These are phyloP conservation scores for Scylla paramamosain DNA, from an alignment of 1,140 invertebrate species.

Conservation along the genomic window DNA sequence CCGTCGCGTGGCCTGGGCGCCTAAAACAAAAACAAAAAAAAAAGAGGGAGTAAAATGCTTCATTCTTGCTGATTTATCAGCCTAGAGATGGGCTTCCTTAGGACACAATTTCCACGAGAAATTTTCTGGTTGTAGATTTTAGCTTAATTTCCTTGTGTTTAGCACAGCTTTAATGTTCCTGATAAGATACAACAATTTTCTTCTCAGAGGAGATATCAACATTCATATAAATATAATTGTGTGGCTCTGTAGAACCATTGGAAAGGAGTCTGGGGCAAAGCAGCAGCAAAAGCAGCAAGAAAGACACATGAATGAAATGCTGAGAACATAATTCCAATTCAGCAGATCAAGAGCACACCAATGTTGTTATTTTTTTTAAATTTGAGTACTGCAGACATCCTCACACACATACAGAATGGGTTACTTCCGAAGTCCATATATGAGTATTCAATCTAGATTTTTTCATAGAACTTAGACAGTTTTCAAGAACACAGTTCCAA, in stretches of 20 bases:
- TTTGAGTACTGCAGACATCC: too few relatives aligned
- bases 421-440: too few relatives aligned
- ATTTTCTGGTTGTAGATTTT: background rate
- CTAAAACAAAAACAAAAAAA: slow-evolving; percentile 54
- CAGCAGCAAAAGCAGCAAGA: background rate
- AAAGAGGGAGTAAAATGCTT: slow-evolving; percentile 58
- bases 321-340: too few relatives aligned
- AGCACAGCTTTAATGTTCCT: background rate
- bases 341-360: too few relatives aligned
- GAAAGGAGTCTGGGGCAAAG: background rate
- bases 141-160: background rate
- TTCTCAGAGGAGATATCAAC: background rate
- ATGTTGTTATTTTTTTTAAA: too few relatives aligned
- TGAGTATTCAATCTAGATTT: too few relatives aligned
- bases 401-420: too few relatives aligned
- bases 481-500: too few relatives aligned
- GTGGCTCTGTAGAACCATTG: background rate
- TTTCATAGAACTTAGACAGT: too few relatives aligned
- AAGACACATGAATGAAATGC: too few relatives aligned
- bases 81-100: background rate
- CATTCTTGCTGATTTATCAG: slow-evolving; percentile 26
- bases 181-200: background rate
- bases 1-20: slow-evolving; percentile 52
- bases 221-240: too few relatives aligned
- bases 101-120: background rate